A percentile compares a stretch with the other conserved stretches of the same genome.
phyloP scores from a whole-genome alignment of 2,113 vertebrate species.

The Phoenicopterus ruber region DNA sequence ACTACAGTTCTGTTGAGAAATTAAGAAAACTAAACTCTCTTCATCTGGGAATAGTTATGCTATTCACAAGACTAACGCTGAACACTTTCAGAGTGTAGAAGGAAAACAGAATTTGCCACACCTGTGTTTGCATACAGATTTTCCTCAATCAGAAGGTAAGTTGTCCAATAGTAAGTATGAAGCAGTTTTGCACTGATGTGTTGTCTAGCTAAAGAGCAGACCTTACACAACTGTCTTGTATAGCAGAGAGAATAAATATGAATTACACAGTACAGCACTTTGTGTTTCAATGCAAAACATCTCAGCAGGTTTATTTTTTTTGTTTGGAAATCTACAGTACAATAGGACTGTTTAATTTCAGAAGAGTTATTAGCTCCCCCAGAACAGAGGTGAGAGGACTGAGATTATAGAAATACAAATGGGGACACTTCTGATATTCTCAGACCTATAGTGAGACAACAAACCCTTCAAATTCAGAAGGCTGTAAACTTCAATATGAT shows the following conservation, averaged over 20 bases:
- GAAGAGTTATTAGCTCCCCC: not conserved
- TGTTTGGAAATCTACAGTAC: not conserved
- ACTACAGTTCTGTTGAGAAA: not conserved
- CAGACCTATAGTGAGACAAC: not conserved
- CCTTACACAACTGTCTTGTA: not conserved
- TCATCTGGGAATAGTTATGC: not conserved
- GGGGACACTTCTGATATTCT: not conserved
- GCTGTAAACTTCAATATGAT: not conserved
- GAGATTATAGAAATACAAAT: not conserved
- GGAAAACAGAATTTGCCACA: not conserved
- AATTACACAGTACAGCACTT: not conserved
- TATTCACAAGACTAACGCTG: not conserved
- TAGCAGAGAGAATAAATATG: not conserved
- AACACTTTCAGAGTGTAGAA: not conserved
- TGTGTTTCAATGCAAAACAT: not conserved
- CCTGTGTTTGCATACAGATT: not conserved
- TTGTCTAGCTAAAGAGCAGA: not conserved
- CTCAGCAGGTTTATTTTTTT: not conserved
- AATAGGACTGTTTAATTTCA: not conserved
- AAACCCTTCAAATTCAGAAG: not conserved
- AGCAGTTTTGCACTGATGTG: not conserved
- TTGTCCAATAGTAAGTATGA: not conserved
- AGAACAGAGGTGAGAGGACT: not conserved
- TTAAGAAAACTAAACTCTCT: not conserved
- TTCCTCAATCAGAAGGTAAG: not conserved